Percentiles rank a stretch among this genome's conserved stretches.
Evolutionary conservation across 1,140 invertebrate genomes (phyloP).

Genomic region (Propsilocerus akamusi): DNA sequence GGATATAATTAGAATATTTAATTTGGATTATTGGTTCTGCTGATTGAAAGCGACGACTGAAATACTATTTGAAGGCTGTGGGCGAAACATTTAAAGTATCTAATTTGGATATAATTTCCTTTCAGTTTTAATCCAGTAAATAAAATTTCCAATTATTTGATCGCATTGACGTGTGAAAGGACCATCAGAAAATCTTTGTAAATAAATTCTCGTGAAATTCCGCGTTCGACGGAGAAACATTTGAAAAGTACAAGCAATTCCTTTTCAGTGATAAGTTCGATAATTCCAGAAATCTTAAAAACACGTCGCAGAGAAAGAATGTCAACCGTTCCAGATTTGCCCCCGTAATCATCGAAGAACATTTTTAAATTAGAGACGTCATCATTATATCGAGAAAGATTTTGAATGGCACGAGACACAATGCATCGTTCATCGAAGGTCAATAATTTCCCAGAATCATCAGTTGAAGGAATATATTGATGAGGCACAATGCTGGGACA

Average conservation of each 20-base stretch:
- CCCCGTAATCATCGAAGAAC: slow-evolving; percentile 39
- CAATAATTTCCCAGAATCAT: slow-evolving; percentile 38
- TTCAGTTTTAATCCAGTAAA: no score
- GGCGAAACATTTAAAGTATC: no score
- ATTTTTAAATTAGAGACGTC: slow-evolving; percentile 33
- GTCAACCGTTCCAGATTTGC: slow-evolving; percentile 5
- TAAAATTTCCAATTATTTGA: no score
- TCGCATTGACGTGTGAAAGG: neutral
- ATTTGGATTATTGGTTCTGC: no score
- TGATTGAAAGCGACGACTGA: no score
- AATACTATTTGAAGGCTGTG: no score
- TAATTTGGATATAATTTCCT: no score
- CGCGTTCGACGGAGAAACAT: neutral
- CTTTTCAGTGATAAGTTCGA: neutral
- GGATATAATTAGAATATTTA: no score
- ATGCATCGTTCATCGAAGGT: slow-evolving; percentile 43
- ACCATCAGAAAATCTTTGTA: neutral
- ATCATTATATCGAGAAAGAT: slow-evolving; percentile 38
- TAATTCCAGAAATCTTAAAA: neutral
- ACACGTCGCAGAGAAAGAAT: neutral
- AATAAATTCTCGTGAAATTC: neutral
- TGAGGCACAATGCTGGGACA: slow-evolving; percentile 39
- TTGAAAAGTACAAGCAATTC: neutral
- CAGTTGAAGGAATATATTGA: slow-evolving; percentile 37
- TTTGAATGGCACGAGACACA: slow-evolving; percentile 36